Evolutionary conservation across 2,797 vertebrate species (phyloP).

Genomic region (Semaprochilodus insignis): DNA sequence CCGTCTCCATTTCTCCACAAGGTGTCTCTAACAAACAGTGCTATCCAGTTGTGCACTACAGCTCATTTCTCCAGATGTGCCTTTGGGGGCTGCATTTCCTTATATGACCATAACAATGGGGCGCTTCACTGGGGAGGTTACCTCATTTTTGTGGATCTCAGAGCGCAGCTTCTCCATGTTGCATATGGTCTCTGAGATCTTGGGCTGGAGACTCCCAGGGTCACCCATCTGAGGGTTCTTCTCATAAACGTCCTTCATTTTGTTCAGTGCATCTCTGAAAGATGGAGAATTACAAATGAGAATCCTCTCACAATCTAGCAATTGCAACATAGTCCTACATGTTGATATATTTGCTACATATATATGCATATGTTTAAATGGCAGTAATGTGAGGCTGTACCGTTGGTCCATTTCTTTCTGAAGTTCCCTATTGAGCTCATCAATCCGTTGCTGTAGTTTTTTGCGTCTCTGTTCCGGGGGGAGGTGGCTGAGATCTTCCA

Average conservation of each 20-base stretch:
- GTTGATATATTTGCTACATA: too few species aligned
- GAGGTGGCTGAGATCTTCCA: slow-evolving; percentile 97
- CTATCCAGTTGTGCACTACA: background rate
- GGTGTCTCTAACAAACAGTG: slow-evolving; percentile 48
- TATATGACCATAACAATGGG: slow-evolving; percentile 55
- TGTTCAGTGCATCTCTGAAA: slow-evolving; percentile 94
- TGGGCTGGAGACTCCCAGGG: slow-evolving; percentile 93
- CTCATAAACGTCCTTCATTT: slow-evolving; percentile 99
- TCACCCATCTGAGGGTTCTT: slow-evolving; percentile 99
- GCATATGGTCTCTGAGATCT: slow-evolving; percentile 95
- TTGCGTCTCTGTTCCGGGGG: slow-evolving; percentile 98
- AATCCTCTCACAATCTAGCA: background rate
- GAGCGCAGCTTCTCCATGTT: slow-evolving; percentile 96
- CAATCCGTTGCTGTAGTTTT: slow-evolving; percentile 93
- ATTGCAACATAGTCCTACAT: background rate
- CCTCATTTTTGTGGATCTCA: slow-evolving; percentile 98
- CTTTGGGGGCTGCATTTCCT: slow-evolving; percentile 51
- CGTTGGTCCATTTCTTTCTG: slow-evolving; percentile 98
- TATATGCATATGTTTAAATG: too few species aligned
- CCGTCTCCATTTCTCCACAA: slow-evolving; percentile 44
- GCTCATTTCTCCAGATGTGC: slow-evolving; percentile 43
- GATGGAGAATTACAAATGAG: background rate
- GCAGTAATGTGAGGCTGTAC: slow-evolving; percentile 64
- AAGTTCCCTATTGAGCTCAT: slow-evolving; percentile 93
- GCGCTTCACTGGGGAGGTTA: slow-evolving; percentile 64